phyloP scores from a whole-genome alignment of 2,797 vertebrate genomes.

The Hypotaenidia philippensis region DNA sequence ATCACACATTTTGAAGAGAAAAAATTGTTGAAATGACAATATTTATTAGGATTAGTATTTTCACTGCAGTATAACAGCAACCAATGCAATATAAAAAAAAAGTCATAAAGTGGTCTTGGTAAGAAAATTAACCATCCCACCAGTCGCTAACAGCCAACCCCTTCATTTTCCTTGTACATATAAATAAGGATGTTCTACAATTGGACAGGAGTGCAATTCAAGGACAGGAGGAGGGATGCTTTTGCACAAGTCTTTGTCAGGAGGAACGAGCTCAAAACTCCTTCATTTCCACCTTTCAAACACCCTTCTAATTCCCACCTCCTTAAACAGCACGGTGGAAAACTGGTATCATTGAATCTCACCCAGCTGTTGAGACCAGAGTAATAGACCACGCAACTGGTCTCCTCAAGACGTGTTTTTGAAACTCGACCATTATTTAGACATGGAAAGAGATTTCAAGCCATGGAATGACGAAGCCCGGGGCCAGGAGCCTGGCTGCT shows the following conservation, averaged over 20 bases:
- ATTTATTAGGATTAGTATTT: not conserved
- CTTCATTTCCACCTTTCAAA: not conserved
- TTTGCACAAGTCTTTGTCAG: not conserved
- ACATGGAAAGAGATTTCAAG: not conserved
- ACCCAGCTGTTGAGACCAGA: not conserved
- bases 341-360: not conserved
- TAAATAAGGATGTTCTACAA: not conserved
- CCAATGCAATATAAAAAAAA: not conserved
- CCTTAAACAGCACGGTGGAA: not conserved
- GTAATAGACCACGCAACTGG: not conserved
- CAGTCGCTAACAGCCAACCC: not conserved
- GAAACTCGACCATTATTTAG: not conserved
- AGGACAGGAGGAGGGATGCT: not conserved
- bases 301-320: not conserved
- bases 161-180: not conserved
- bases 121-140: not conserved
- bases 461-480: not conserved
- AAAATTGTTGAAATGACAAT: not conserved
- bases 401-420: not conserved
- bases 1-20: not conserved
- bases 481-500: not conserved
- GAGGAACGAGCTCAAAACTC: not conserved
- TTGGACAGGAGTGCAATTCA: not conserved
- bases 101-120: not conserved
- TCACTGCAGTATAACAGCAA: not conserved